A percentile compares a stretch with the other conserved stretches of the same genome.
Evolutionary conservation across 2,797 vertebrate species (phyloP).

Genomic region (Ctenosaura bakeri): DNA sequence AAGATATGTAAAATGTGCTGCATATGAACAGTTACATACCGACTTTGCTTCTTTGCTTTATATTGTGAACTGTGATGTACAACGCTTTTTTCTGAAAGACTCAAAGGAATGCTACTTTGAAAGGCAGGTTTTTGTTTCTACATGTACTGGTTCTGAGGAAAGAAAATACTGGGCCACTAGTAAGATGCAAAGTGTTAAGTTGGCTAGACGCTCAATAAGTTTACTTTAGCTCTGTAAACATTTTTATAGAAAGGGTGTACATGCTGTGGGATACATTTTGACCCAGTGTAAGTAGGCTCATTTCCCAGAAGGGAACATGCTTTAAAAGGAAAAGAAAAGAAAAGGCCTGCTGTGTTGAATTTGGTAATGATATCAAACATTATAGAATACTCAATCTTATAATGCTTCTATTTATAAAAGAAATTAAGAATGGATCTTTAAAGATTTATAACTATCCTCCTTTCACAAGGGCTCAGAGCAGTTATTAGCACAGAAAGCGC

Average conservation of each 20-base stretch:
- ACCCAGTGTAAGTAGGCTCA: not conserved
- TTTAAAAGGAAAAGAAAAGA: not conserved
- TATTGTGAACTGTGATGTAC: not conserved
- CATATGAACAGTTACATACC: not conserved
- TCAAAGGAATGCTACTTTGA: constrained; percentile 54
- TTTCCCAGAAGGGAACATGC: not conserved
- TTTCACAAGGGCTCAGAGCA: not conserved
- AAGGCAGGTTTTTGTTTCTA: constrained; percentile 45
- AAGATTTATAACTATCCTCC: not conserved
- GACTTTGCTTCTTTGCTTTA: not conserved
- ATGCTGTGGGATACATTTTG: not conserved
- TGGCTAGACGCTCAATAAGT: not conserved
- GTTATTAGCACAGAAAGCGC: not conserved
- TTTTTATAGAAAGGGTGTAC: not conserved
- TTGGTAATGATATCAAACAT: not conserved
- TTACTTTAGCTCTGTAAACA: not conserved
- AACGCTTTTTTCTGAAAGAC: not conserved
- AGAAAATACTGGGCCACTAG: constrained; percentile 51
- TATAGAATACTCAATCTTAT: not conserved
- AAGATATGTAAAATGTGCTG: not conserved
- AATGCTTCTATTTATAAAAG: constrained; percentile 2
- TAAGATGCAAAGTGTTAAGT: constrained; percentile 35
- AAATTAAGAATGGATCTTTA: not conserved
- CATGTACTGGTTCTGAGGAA: constrained; percentile 34
- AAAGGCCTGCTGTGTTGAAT: not conserved